These are phyloP conservation scores for Argya squamiceps DNA, from an alignment of 2,797 vertebrate genomes.

Conservation along the genomic window DNA sequence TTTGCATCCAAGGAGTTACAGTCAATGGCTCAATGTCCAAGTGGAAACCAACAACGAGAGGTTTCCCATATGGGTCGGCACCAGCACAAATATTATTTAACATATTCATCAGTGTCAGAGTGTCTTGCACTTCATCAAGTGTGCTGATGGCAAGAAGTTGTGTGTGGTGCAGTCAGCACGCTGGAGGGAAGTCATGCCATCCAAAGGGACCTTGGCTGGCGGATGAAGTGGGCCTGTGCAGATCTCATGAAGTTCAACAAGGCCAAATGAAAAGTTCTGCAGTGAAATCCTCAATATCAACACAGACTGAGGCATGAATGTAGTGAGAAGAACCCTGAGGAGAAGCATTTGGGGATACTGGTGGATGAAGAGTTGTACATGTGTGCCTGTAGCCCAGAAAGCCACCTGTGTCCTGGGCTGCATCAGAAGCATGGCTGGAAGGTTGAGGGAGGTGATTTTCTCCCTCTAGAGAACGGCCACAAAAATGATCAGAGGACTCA, in stretches of 20 bases:
- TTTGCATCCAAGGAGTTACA: neutral
- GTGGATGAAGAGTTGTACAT: neutral
- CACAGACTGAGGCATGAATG: neutral
- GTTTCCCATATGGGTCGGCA: neutral
- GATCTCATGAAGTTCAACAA: neutral
- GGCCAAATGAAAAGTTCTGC: neutral
- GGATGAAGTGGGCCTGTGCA: accelerated
- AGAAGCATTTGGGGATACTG: neutral
- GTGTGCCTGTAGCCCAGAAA: neutral
- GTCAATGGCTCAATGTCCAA: neutral
- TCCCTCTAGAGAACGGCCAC: neutral
- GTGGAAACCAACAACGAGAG: neutral
- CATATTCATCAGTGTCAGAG: neutral
- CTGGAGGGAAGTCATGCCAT: neutral
- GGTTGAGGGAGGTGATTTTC: accelerated
- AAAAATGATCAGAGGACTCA: neutral
- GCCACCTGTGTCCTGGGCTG: accelerated
- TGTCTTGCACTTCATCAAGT: neutral
- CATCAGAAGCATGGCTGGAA: accelerated
- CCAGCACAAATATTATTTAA: neutral
- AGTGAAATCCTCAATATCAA: neutral
- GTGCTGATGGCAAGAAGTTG: accelerated
- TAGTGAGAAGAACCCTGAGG: neutral
- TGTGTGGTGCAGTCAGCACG: accelerated
- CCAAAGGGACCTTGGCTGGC: neutral